These are phyloP conservation scores for Cyprinella venusta DNA, from an alignment of 2,797 vertebrate species.

Conservation along the genomic window DNA sequence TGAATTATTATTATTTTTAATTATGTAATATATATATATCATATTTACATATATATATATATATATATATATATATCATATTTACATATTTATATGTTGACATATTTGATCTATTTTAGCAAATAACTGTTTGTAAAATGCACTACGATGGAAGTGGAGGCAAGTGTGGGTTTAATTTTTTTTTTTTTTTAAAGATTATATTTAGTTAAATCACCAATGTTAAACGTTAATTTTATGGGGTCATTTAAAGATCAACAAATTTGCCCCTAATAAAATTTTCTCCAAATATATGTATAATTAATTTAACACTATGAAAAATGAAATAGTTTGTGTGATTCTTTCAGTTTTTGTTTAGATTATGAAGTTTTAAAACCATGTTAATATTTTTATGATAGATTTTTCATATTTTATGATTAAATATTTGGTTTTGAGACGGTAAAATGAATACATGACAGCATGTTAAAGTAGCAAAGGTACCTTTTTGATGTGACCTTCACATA, in stretches of 20 bases:
- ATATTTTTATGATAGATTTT: too few relatives aligned
- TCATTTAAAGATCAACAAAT: neutral
- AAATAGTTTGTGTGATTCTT: neutral
- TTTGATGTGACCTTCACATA: neutral
- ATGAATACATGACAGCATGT: neutral
- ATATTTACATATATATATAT: too few relatives aligned
- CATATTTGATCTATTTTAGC: too few relatives aligned
- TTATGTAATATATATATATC: too few relatives aligned
- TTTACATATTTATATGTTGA: too few relatives aligned
- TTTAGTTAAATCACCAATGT: neutral
- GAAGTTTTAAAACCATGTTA: neutral
- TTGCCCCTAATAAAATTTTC: too few relatives aligned
- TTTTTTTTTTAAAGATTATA: too few relatives aligned
- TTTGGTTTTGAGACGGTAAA: neutral
- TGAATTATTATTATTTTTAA: too few relatives aligned
- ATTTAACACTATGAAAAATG: neutral
- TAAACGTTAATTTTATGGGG: neutral
- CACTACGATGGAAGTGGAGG: neutral
- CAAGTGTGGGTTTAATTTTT: too few relatives aligned
- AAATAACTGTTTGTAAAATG: neutral
- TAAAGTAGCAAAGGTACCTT: neutral
- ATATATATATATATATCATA: too few relatives aligned
- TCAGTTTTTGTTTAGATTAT: neutral
- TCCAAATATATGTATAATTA: neutral
- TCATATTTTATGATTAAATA: constrained; percentile 2